phyloP scores from a whole-genome alignment of 2,888 invertebrate genomes.

The Lycia hirtaria region DNA sequence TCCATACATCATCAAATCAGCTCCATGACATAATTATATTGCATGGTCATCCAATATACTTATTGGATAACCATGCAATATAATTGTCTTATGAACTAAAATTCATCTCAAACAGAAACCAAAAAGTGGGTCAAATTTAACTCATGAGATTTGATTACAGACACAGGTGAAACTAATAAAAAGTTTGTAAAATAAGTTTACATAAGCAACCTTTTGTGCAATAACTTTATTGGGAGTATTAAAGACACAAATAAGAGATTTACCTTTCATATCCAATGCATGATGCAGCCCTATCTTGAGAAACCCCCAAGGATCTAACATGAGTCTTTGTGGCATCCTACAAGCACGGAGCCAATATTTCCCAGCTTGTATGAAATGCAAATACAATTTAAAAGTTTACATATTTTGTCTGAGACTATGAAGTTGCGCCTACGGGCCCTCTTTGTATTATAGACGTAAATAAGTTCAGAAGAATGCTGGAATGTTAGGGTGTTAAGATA shows the following conservation, averaged over 20 bases:
- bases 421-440: conserved; percentile 68
- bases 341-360: conserved; percentile 76
- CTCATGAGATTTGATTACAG: too few species aligned
- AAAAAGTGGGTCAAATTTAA: too few species aligned
- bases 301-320: conserved; percentile 55
- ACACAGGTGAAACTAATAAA: too few species aligned
- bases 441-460: conserved; percentile 40
- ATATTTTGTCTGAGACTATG: conserved; percentile 75
- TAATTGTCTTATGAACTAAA: too few species aligned
- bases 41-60: too few species aligned
- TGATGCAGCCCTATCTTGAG: conserved; percentile 47
- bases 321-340: conserved; percentile 64
- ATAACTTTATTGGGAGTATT: neutral
- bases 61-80: too few species aligned
- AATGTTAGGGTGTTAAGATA: too few species aligned
- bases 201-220: neutral
- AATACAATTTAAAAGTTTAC: conserved; percentile 84
- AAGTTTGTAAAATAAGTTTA: neutral
- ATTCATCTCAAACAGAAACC: too few species aligned
- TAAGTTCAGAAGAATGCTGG: conserved; percentile 25
- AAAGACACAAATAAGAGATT: conserved; percentile 11
- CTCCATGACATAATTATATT: too few species aligned
- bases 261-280: conserved; percentile 13
- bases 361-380: conserved; percentile 78
- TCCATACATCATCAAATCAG: too few species aligned